Conservation (phyloP, 2,888 invertebrate species). For the Dryadula phaetusa region DNA sequence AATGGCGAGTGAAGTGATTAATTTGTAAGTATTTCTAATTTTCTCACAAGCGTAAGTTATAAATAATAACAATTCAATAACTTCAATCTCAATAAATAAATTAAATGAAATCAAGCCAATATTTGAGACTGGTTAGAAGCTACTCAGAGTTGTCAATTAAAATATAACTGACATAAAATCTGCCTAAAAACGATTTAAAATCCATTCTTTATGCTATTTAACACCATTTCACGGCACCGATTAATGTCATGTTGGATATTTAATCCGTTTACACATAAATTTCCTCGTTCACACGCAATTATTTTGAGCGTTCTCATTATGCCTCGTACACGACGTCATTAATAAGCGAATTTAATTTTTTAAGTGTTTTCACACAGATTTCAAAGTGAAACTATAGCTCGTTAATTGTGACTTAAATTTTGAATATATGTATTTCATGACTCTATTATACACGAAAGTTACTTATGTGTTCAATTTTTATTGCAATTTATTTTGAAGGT, state of each 20-base stretch:
- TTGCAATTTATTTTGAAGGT: no score
- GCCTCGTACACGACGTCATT: constrained; percentile 25
- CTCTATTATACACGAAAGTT: not conserved
- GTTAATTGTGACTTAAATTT: not conserved
- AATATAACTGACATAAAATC: not conserved
- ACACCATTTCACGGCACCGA: constrained; percentile 10
- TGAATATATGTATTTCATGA: not conserved
- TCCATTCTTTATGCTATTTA: constrained; percentile 14
- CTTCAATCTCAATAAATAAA: no score
- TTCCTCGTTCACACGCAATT: constrained; percentile 30
- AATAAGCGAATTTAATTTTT: constrained; percentile 20
- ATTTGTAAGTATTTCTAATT: no score
- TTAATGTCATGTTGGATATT: constrained; percentile 9
- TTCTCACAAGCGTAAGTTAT: no score
- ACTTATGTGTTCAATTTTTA: no score
- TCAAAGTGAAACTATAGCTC: not conserved
- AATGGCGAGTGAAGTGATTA: no score
- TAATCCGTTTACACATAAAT: constrained; percentile 32
- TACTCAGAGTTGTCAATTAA: not conserved
- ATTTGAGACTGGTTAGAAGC: no score
- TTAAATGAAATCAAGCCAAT: no score
- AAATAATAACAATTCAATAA: no score
- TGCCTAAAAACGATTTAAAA: not conserved
- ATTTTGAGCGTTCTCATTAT: constrained; percentile 36
- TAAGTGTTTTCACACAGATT: not conserved